A percentile compares a stretch with the other conserved stretches of the same genome.
These are phyloP conservation scores for Netelia fuscicornis DNA, from an alignment of 2,888 invertebrate genomes.

Conservation along the genomic window DNA sequence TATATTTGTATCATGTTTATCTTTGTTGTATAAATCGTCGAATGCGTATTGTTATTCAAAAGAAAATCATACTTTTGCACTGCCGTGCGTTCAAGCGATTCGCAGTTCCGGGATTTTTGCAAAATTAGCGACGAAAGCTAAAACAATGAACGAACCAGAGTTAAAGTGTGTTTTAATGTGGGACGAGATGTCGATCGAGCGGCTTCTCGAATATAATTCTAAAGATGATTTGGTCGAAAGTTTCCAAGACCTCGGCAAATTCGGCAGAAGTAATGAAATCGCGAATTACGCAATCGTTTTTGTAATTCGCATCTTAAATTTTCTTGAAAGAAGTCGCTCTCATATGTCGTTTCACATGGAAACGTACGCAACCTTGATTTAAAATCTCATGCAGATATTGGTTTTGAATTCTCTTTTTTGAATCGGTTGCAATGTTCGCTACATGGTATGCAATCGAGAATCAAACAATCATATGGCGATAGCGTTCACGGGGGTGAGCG, in stretches of 20 bases:
- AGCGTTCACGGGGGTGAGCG: constrained; percentile 64
- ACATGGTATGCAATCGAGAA: constrained; percentile 71
- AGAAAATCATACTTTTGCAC: constrained; percentile 67
- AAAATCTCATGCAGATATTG: constrained; percentile 6
- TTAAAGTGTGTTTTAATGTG: constrained; percentile 55
- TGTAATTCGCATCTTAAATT: constrained; percentile 70
- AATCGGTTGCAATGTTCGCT: constrained; percentile 63
- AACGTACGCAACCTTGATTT: no score
- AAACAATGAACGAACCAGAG: constrained; percentile 71
- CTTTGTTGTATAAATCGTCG: constrained; percentile 76
- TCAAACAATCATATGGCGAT: constrained; percentile 65
- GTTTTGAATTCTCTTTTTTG: constrained; percentile 63
- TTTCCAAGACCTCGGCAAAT: constrained; percentile 71
- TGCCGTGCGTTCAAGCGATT: constrained; percentile 73
- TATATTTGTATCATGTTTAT: no score
- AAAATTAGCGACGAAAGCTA: constrained; percentile 69
- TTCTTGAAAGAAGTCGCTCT: constrained; percentile 73
- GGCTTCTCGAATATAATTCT: no score
- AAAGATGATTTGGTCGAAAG: constrained; percentile 56
- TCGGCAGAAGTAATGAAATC: constrained; percentile 60
- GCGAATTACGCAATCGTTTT: constrained; percentile 73
- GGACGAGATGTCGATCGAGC: no score
- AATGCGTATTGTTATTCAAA: constrained; percentile 72
- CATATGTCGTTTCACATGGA: constrained; percentile 12
- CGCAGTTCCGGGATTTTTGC: constrained; percentile 66